Percentiles rank a stretch among this genome's conserved stretches.
phyloP scores from a whole-genome alignment of 2,113 vertebrate genomes.

The Vicugna pacos region DNA sequence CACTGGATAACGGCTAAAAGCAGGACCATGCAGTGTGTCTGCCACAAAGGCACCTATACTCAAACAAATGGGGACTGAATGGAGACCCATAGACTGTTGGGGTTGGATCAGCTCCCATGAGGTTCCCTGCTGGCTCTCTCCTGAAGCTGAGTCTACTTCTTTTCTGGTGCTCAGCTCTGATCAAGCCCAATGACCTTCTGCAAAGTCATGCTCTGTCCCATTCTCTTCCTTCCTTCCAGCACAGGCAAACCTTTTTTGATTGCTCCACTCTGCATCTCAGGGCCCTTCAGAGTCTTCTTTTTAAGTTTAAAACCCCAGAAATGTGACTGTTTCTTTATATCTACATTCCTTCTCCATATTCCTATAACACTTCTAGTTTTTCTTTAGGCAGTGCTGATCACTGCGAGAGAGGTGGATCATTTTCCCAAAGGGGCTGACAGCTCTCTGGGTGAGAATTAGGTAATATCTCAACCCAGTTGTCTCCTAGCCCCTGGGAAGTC shows the following conservation, averaged over 20 bases:
- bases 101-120: neutral
- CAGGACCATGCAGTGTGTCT: neutral
- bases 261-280: neutral
- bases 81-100: neutral
- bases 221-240: neutral
- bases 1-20: neutral
- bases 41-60: neutral
- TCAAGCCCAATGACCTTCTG: neutral
- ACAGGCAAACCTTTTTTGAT: neutral
- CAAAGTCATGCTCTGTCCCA: neutral
- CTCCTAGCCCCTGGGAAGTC: neutral
- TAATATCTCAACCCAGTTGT: neutral
- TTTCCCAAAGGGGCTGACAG: neutral
- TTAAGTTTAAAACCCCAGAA: neutral
- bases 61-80: neutral
- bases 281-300: neutral
- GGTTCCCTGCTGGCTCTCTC: neutral
- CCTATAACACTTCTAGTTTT: neutral
- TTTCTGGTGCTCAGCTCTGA: neutral
- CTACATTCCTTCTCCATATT: neutral
- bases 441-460: neutral
- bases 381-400: neutral
- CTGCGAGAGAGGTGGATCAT: neutral
- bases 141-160: neutral
- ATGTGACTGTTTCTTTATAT: neutral